A percentile compares a stretch with the other conserved stretches of the same genome.
Conservation (phyloP, 2,888 invertebrate genomes). For the Noctuana brunneofusca region DNA sequence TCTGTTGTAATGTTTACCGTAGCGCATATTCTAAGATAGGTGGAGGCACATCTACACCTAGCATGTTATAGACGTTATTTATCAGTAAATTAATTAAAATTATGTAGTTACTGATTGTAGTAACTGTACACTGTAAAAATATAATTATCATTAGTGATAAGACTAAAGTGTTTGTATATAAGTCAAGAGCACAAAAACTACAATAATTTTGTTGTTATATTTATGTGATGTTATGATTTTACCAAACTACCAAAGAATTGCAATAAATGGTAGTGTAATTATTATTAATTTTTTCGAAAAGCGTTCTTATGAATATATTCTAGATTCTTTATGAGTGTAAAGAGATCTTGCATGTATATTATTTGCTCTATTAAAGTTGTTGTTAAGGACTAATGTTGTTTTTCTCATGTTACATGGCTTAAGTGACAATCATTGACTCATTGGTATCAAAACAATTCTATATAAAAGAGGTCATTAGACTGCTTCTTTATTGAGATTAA, state of each 20-base stretch:
- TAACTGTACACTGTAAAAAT: slow-evolving; percentile 31
- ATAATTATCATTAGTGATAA: slow-evolving; percentile 31
- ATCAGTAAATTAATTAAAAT: neutral
- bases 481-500: neutral
- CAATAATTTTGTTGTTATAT: neutral
- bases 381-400: slow-evolving; percentile 12
- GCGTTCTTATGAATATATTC: slow-evolving; percentile 20
- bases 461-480: neutral
- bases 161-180: slow-evolving; percentile 19
- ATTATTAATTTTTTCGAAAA: slow-evolving; percentile 6
- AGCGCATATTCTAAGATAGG: slow-evolving; percentile 77
- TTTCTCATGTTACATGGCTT: slow-evolving; percentile 1
- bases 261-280: slow-evolving; percentile 13
- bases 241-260: slow-evolving; percentile 32
- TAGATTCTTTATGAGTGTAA: slow-evolving; percentile 24
- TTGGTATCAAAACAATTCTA: neutral
- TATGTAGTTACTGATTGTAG: too few relatives aligned
- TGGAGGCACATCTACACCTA: slow-evolving; percentile 56
- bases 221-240: slow-evolving; percentile 13
- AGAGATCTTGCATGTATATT: slow-evolving; percentile 33
- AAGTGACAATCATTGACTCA: neutral
- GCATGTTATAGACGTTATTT: slow-evolving; percentile 47
- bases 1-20: slow-evolving; percentile 81
- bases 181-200: neutral
- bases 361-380: slow-evolving; percentile 20